Evolutionary conservation across 2,888 invertebrate genomes (phyloP).

Genomic region (Ischnura elegans): DNA sequence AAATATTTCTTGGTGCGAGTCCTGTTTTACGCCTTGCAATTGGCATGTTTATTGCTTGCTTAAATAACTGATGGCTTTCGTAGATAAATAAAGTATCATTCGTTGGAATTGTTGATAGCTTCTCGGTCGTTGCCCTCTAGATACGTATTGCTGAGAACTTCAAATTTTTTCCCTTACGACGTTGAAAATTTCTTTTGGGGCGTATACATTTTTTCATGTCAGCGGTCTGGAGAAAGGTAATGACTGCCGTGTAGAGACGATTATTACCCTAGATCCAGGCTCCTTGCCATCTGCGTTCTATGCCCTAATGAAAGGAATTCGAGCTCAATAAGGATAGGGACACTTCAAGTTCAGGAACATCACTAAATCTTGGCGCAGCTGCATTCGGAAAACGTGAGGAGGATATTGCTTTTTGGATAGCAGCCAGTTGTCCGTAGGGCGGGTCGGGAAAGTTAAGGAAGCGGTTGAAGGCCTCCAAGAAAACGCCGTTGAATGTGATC

Average conservation of each 20-base stretch:
- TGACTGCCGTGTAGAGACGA: neutral
- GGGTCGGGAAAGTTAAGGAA: neutral
- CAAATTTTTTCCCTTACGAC: neutral
- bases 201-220: neutral
- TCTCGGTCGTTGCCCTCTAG: too few relatives aligned
- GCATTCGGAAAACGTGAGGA: neutral
- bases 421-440: neutral
- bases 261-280: neutral
- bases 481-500: neutral
- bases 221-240: neutral
- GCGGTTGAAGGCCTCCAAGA: neutral
- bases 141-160: neutral
- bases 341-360: neutral
- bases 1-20: too few relatives aligned
- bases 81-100: too few relatives aligned
- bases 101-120: too few relatives aligned
- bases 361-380: neutral
- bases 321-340: neutral
- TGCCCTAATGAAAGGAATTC: neutral
- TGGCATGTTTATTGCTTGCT: too few relatives aligned
- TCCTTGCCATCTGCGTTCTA: neutral
- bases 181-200: neutral
- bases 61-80: too few relatives aligned
- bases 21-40: too few relatives aligned
- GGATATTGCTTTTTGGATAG: neutral